Evolutionary conservation across 2,797 vertebrate genomes (phyloP).

Genomic region (Poeciliopsis infans): DNA sequence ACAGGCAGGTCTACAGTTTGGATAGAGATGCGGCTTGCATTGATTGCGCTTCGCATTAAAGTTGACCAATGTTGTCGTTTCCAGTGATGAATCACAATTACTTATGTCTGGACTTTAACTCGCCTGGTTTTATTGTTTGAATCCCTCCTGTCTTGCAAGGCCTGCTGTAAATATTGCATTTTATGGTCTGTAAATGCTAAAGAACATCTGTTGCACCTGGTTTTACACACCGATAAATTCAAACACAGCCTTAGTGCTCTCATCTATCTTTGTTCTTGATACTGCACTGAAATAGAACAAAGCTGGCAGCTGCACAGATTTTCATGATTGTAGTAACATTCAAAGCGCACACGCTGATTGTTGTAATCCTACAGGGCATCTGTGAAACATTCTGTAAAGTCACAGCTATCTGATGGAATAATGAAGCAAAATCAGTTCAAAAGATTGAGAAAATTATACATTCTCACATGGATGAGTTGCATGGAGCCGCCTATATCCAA

Average conservation of each 20-base stretch:
- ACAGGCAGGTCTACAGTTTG: conserved; percentile 68
- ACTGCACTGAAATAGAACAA: neutral
- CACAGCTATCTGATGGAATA: conserved; percentile 8
- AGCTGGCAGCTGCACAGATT: conserved; percentile 13
- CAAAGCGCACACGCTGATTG: conserved; percentile 25
- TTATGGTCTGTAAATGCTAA: neutral
- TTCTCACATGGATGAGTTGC: neutral
- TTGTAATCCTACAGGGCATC: conserved; percentile 25
- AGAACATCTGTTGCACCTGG: neutral
- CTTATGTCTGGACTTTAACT: neutral
- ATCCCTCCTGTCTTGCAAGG: neutral
- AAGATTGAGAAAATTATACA: conserved; percentile 13
- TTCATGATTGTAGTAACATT: conserved; percentile 23
- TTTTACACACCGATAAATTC: neutral
- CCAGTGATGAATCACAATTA: neutral
- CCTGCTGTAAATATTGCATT: neutral
- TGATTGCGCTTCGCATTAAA: neutral
- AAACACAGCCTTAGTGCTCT: neutral
- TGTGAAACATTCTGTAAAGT: conserved; percentile 23
- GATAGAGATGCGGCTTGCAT: neutral
- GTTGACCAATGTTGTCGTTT: neutral
- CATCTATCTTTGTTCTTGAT: neutral
- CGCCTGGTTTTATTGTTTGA: neutral
- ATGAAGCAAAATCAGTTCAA: conserved; percentile 7
- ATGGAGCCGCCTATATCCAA: conserved; percentile 11